Conservation (phyloP, 2,797 vertebrate genomes). For the Anabas testudineus region DNA sequence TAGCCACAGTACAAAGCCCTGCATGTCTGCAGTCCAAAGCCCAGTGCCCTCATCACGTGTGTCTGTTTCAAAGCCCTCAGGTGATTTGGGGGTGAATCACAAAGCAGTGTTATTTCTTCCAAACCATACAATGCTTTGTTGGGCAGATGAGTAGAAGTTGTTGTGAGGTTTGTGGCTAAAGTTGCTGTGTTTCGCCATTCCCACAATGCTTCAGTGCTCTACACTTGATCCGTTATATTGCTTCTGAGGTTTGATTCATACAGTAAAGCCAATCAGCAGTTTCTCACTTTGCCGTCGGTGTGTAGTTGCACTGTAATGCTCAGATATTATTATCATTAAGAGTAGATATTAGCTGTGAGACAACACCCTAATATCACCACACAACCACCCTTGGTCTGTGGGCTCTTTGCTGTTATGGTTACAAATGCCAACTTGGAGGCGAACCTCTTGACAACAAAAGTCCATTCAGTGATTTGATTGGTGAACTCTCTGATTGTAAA, state of each 20-base stretch:
- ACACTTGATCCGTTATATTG: constrained; percentile 66
- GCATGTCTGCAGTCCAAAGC: constrained; percentile 63
- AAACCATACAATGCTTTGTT: constrained; percentile 37
- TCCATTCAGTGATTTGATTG: constrained; percentile 59
- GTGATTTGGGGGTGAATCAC: constrained; percentile 52
- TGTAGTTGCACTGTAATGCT: constrained; percentile 34
- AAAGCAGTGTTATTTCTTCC: constrained; percentile 49
- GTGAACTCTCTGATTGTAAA: constrained; percentile 63
- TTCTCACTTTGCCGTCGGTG: constrained; percentile 35
- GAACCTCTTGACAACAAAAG: constrained; percentile 41
- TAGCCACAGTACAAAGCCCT: constrained; percentile 66
- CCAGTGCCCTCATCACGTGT: constrained; percentile 36
- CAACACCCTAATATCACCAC: constrained; percentile 47
- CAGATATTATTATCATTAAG: constrained; percentile 30
- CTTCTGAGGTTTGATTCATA: constrained; percentile 64
- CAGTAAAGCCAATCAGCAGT: constrained; percentile 40
- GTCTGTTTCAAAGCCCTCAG: constrained; percentile 65
- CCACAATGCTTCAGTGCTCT: constrained; percentile 32
- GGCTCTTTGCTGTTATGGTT: constrained; percentile 54
- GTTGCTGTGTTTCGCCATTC: constrained; percentile 28
- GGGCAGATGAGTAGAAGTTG: constrained; percentile 46
- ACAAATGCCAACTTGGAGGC: constrained; percentile 24
- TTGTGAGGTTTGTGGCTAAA: constrained; percentile 37
- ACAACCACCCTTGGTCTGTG: constrained; percentile 53
- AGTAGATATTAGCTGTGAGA: constrained; percentile 59